phyloP scores from a whole-genome alignment of 2,888 invertebrate genomes.

The Watsonalla cultraria region DNA sequence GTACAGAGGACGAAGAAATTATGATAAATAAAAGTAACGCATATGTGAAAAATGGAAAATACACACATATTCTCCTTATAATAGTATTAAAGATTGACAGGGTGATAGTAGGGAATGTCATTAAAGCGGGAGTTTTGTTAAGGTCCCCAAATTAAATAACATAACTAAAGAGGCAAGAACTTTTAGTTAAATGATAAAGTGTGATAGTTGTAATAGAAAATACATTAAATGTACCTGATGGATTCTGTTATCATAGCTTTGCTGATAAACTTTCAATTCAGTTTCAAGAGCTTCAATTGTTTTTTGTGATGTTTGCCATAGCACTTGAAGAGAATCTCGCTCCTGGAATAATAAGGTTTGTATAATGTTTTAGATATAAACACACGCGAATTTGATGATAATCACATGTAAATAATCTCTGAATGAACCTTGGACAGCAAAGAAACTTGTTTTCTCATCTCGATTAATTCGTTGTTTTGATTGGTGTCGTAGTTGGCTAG shows the following conservation, averaged over 20 bases:
- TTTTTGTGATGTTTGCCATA: slow-evolving; percentile 83
- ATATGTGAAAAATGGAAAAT: too few relatives aligned
- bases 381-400: neutral
- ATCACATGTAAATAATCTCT: neutral
- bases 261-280: slow-evolving; percentile 79
- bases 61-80: too few relatives aligned
- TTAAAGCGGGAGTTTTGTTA: too few relatives aligned
- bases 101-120: too few relatives aligned
- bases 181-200: neutral
- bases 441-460: slow-evolving; percentile 50
- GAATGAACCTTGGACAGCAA: slow-evolving; percentile 50
- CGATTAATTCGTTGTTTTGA: slow-evolving; percentile 47
- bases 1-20: too few relatives aligned
- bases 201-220: neutral
- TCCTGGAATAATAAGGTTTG: slow-evolving; percentile 63
- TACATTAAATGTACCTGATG: slow-evolving; percentile 34
- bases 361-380: neutral
- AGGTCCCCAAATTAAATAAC: too few relatives aligned
- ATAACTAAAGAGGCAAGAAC: too few relatives aligned
- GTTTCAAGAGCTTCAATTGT: slow-evolving; percentile 83
- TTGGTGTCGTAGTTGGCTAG: slow-evolving; percentile 34
- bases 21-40: too few relatives aligned
- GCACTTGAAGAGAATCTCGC: slow-evolving; percentile 80
- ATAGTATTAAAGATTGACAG: too few relatives aligned
- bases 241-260: slow-evolving; percentile 43